Conservation (phyloP, 2,888 invertebrate genomes). For the Volucella bombylans region DNA sequence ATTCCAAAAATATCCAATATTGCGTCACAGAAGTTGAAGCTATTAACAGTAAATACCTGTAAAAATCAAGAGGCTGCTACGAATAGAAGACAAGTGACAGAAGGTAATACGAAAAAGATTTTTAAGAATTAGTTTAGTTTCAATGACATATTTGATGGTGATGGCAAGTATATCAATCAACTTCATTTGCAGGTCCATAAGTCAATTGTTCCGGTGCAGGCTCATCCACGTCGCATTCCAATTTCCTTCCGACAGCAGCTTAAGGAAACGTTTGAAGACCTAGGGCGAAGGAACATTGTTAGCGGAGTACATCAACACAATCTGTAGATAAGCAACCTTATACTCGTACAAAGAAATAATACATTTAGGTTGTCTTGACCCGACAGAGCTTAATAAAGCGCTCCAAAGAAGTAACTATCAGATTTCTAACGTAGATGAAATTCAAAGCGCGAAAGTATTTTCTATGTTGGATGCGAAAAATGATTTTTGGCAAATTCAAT, state of each 20-base stretch:
- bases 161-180: slow-evolving; percentile 12
- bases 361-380: slow-evolving; percentile 41
- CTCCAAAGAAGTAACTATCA: slow-evolving; percentile 40
- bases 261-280: slow-evolving; percentile 16
- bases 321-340: slow-evolving; percentile 52
- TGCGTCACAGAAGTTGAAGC: too few relatives aligned
- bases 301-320: slow-evolving; percentile 36
- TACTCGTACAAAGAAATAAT: slow-evolving; percentile 40
- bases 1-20: too few relatives aligned
- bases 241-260: slow-evolving; percentile 15
- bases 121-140: not conserved
- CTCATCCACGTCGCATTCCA: too few relatives aligned
- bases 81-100: too few relatives aligned
- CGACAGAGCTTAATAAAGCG: slow-evolving; percentile 36
- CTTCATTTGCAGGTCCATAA: slow-evolving; percentile 30
- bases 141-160: not conserved
- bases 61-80: too few relatives aligned
- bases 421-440: slow-evolving; percentile 47
- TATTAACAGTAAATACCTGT: too few relatives aligned
- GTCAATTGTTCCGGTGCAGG: slow-evolving; percentile 24
- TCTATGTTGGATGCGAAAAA: slow-evolving; percentile 62
- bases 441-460: slow-evolving; percentile 51
- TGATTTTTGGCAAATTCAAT: slow-evolving; percentile 65
- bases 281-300: slow-evolving; percentile 25
- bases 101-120: too few relatives aligned